Percentiles rank a stretch among this genome's conserved stretches.
Evolutionary conservation across 2,888 invertebrate species (phyloP).

Genomic region (Bibio marci): DNA sequence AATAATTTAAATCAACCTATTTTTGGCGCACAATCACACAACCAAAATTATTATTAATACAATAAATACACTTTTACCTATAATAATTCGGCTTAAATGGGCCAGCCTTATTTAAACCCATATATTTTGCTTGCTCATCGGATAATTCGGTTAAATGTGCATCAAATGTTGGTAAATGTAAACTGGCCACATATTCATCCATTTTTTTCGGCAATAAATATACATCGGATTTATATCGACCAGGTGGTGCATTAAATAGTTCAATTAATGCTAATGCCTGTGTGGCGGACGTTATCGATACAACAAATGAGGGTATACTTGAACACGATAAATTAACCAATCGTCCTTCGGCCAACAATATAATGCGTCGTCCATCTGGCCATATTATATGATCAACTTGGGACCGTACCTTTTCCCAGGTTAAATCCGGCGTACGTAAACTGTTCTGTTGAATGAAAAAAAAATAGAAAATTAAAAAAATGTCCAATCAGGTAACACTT

Average conservation of each 20-base stretch:
- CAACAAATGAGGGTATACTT: constrained; percentile 92
- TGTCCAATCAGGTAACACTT: no score
- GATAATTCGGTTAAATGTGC: constrained; percentile 90
- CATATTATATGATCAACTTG: constrained; percentile 98
- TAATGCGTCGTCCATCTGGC: constrained; percentile 92
- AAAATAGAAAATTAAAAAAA: constrained; percentile 3
- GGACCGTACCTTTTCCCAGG: constrained; percentile 94
- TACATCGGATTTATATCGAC: constrained; percentile 92
- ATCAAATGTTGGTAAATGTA: constrained; percentile 93
- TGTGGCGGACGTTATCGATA: constrained; percentile 93
- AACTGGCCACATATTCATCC: constrained; percentile 96
- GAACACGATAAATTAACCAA: constrained; percentile 94
- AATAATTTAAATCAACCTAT: no score
- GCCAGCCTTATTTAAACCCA: constrained; percentile 93
- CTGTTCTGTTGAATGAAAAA: constrained; percentile 71
- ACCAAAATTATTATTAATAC: no score
- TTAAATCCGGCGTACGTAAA: constrained; percentile 79
- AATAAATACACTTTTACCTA: no score
- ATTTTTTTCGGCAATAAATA: constrained; percentile 97
- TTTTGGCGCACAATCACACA: no score
- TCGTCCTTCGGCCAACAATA: constrained; percentile 84
- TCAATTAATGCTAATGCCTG: constrained; percentile 95
- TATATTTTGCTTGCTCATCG: constrained; percentile 94
- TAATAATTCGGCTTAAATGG: constrained; percentile 99
- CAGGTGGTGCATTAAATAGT: constrained; percentile 86